A percentile compares a stretch with the other conserved stretches of the same genome.
Evolutionary conservation across 2,888 invertebrate species (phyloP).

Genomic region (Pyrgus malvae): DNA sequence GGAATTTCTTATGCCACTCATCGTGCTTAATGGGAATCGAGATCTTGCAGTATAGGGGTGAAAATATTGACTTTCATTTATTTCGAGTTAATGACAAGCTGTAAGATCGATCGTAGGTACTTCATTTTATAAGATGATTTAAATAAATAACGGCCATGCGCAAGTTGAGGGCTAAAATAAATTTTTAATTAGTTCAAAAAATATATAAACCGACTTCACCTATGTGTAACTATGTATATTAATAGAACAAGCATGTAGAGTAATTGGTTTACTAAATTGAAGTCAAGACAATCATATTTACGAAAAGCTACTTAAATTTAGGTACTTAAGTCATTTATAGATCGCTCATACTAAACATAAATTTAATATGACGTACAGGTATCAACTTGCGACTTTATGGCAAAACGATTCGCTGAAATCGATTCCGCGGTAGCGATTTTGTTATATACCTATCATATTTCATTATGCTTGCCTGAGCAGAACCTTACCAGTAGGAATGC

Average conservation of each 20-base stretch:
- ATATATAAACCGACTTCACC: no score
- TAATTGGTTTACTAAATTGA: no score
- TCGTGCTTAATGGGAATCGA: not conserved
- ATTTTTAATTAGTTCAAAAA: no score
- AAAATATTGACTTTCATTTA: not conserved
- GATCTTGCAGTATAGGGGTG: not conserved
- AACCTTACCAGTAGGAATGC: conserved; percentile 27
- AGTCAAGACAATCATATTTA: no score
- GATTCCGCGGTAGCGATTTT: conserved; percentile 25
- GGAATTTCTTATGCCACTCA: not conserved
- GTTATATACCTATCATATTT: conserved; percentile 27
- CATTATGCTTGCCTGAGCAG: conserved; percentile 27
- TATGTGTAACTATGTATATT: no score
- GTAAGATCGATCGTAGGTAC: no score
- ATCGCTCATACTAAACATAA: conserved; percentile 1
- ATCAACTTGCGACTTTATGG: conserved; percentile 18
- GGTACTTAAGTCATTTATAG: no score
- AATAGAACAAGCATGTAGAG: no score
- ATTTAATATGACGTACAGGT: conserved; percentile 10
- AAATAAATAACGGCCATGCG: no score
- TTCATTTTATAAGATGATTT: no score
- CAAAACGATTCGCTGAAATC: conserved; percentile 25
- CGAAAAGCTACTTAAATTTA: not conserved
- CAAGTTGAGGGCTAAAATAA: no score
- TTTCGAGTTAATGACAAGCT: no score